Evolutionary conservation across 2,797 vertebrate species (phyloP), one percentile per base, ranked within the genome.

Genomic region (Distichodus sexfasciatus): DNA sequence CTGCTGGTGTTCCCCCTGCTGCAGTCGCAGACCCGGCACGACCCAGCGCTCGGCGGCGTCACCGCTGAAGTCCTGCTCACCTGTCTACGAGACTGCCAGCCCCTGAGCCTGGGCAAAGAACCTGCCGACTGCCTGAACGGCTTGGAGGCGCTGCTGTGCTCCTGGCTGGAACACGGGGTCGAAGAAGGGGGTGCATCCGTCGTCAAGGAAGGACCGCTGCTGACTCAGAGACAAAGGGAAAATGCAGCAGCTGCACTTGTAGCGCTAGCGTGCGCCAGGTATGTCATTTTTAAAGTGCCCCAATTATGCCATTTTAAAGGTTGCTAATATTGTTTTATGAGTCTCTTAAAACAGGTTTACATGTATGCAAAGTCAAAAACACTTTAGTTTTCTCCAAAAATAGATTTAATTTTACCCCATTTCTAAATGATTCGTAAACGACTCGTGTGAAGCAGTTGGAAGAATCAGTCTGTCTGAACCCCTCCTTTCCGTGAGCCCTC

Each of bases 81-180:
- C 60, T 99, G 97, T 89, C 94, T 99, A 80, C 91, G 96, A 4
- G 97, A 98, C 91, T 98, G 97, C 89, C 97, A 99, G 90, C 96
- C 97, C 0, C 89, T 99, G 86, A 99, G 96, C 85, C 87, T 99
- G 81, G 97, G 95, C 87, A 99, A 99, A 90, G 97, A 99, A 75
- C 97, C 96, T 0, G 89, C 93, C 0, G 97, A 99, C 88, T 99
- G 97, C 83, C 95, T 99, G 70, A 98, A 95, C 10, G 97, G 97
- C 8, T 92, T 99, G 59, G 97, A 99, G 84, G 84, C 91, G 53
- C 86, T 99, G 75, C 94, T 99, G 40, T 99, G 96, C 88, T 96
- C 97, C 74, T 98, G 97, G 97, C 83, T 99, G 72, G 97, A 97
- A 80, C 95, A 97, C 47, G 85, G 90, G 9, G 59, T 74, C 43